Evolutionary conservation across 2,113 vertebrate genomes (phyloP).

Genomic region (Zosterops hypoxanthus): DNA sequence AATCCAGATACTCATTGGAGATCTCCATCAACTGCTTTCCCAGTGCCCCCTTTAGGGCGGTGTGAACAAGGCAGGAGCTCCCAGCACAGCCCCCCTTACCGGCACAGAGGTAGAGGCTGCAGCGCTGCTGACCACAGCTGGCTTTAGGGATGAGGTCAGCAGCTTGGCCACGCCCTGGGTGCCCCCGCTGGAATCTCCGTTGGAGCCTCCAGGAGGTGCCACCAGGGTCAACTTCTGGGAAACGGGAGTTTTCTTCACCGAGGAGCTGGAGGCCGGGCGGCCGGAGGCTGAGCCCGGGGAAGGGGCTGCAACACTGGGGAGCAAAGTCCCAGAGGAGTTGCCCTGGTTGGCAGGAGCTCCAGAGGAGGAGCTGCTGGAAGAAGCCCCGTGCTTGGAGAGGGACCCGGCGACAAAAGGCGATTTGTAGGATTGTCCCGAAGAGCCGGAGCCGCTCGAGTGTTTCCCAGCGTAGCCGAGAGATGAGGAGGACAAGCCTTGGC

Average conservation of each 20-base stretch:
- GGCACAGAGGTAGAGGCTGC: slow-evolving; percentile 76
- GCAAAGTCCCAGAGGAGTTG: slow-evolving; percentile 57
- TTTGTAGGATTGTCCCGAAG: slow-evolving; percentile 74
- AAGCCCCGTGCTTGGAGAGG: slow-evolving; percentile 67
- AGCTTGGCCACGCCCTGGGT: slow-evolving; percentile 85
- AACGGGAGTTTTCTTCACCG: slow-evolving; percentile 67
- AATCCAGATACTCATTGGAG: neutral
- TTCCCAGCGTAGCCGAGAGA: slow-evolving; percentile 71
- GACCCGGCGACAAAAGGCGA: slow-evolving; percentile 64
- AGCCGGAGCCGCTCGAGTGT: slow-evolving; percentile 57
- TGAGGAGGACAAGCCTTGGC: slow-evolving; percentile 33
- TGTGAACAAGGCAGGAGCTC: neutral
- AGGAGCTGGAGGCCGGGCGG: slow-evolving; percentile 46
- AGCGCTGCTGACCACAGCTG: slow-evolving; percentile 71
- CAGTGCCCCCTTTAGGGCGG: neutral
- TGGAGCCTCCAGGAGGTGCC: slow-evolving; percentile 81
- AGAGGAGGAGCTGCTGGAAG: slow-evolving; percentile 65
- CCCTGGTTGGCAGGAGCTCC: slow-evolving; percentile 61
- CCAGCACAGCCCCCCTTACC: slow-evolving; percentile 71
- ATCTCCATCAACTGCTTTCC: neutral
- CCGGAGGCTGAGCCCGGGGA: slow-evolving; percentile 30
- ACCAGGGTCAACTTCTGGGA: slow-evolving; percentile 83
- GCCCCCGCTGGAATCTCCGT: slow-evolving; percentile 78
- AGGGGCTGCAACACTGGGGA: slow-evolving; percentile 27
- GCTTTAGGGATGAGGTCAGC: slow-evolving; percentile 83